Percentiles rank a stretch among this genome's conserved stretches.
phyloP scores from a whole-genome alignment of 2,888 invertebrate genomes.

The Campopleginae sp. region DNA sequence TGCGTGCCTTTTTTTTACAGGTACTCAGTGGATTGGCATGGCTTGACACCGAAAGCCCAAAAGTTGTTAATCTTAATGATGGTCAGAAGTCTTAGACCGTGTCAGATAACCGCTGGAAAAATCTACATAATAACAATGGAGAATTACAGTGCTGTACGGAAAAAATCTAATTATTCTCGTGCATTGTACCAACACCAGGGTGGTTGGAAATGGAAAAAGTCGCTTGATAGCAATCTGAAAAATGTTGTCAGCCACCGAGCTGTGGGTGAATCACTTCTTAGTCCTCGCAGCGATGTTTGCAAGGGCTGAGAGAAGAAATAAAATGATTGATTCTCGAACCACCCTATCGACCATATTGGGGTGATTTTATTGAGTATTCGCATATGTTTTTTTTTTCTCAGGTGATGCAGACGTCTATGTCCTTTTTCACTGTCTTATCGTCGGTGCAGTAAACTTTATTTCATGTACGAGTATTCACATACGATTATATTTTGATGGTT shows the following conservation, averaged over 20 bases:
- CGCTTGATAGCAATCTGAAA: no score
- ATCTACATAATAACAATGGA: conserved; percentile 51
- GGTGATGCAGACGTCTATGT: conserved; percentile 3
- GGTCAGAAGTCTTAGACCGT: conserved; percentile 51
- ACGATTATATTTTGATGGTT: not conserved
- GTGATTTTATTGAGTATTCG: not conserved
- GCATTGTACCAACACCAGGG: no score
- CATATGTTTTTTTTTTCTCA: not conserved
- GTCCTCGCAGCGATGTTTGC: no score
- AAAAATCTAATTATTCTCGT: no score
- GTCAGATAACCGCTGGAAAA: conserved; percentile 54
- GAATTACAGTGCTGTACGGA: conserved; percentile 10
- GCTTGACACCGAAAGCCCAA: conserved; percentile 20
- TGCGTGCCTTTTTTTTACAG: conserved; percentile 11
- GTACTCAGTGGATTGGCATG: conserved; percentile 54
- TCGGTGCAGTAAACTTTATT: not conserved
- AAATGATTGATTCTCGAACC: no score
- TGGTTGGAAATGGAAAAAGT: no score
- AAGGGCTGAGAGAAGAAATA: no score
- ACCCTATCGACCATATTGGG: no score
- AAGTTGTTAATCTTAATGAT: conserved; percentile 59
- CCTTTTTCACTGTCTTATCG: not conserved
- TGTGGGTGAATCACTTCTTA: no score
- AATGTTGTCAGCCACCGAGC: no score
- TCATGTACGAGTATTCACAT: not conserved